These are phyloP conservation scores for Gallinago undulata DNA, from an alignment of 2,113 vertebrate species.

Conservation along the genomic window DNA sequence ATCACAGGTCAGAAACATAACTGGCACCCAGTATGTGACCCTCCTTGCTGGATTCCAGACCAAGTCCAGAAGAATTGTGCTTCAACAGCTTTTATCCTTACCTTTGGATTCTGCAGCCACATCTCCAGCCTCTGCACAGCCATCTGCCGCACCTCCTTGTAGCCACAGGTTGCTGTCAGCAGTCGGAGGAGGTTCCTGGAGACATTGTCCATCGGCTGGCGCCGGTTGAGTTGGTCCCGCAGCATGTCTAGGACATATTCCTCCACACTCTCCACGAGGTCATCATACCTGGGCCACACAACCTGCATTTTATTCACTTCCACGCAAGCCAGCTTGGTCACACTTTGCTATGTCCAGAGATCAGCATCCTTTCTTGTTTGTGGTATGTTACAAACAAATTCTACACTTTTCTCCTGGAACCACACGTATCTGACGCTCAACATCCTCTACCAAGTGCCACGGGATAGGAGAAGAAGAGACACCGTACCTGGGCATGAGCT, in stretches of 20 bases:
- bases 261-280: constrained; percentile 93
- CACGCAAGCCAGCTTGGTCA: neutral
- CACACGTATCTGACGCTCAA: neutral
- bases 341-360: neutral
- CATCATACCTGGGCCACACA: constrained; percentile 85
- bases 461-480: neutral
- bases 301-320: neutral
- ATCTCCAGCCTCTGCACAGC: constrained; percentile 95
- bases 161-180: constrained; percentile 92
- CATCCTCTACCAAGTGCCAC: neutral
- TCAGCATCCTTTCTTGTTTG: neutral
- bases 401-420: neutral
- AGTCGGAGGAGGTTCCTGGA: constrained; percentile 94
- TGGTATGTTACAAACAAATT: neutral
- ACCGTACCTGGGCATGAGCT: constrained; percentile 91
- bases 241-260: constrained; percentile 95
- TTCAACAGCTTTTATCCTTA: constrained; percentile 23
- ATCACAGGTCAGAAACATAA: accelerated
- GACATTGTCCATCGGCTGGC: constrained; percentile 97
- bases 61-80: neutral
- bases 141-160: constrained; percentile 93
- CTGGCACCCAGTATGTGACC: accelerated
- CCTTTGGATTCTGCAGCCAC: constrained; percentile 99
- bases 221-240: constrained; percentile 92
- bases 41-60: neutral